Base-by-base conservation (phyloP, 2,113 vertebrate species). In the Sapayoa aenigma region DNA sequence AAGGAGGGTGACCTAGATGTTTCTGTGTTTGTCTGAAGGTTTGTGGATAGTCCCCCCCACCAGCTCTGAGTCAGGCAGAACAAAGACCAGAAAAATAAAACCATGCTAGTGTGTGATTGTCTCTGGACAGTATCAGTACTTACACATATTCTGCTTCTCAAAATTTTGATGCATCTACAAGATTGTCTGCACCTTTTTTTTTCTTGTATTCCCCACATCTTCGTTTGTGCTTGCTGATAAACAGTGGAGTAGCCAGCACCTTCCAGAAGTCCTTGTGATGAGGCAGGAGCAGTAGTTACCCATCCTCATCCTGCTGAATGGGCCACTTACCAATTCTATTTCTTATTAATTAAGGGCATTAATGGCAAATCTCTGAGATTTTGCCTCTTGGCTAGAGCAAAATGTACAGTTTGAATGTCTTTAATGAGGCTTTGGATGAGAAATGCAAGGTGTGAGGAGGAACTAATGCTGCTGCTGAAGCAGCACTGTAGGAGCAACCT, bases 201-300 rank as follows among this genome's bases (percentile, higher is more conserved):
- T 22, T 52, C 27, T n/a, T 56, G 35, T 31, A 14, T 19, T 65
- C 65, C 50, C 49, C 30, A 11, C 27, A 2, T 24, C 23, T 68
- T 31, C 14, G 3, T 46, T 60, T 6, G 2, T 60, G 41, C 35
- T 75, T 1, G 0, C 52, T 39, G 69, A 2, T 9, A 25, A 63
- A 33, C 14, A 1, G 0, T 5, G 47, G 41, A 75, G 56, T 25
- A 46, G 28, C 11, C 2, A 12, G 13, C 4, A 1, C 39, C 25
- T 69, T 42, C 55, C 25, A 58, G 27, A 30, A 78, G 69, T 42
- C 56, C 56, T 63, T 84, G 56, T 5, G 15, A 5, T 6, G 41
- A 68, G 44, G 35, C 60, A 91, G 68, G 42, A 27, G 75, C 22
- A 58, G 46, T 2, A 53, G 28, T 11, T 35, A n/a, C 50, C 65